Evolutionary conservation across 2,888 invertebrate species (phyloP).

Genomic region (Elysia crispata): DNA sequence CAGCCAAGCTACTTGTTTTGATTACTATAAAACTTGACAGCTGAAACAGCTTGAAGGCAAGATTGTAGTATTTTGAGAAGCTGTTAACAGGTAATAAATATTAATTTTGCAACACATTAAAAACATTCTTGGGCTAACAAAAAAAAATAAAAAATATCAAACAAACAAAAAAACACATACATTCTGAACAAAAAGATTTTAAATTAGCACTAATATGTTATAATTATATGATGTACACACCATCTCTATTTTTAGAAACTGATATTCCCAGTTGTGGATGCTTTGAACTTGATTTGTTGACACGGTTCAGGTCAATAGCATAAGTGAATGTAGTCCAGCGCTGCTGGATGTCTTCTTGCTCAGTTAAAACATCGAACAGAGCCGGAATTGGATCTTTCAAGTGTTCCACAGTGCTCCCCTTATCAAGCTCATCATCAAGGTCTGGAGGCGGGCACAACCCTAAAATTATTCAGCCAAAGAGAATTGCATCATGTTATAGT

Average conservation of each 20-base stretch:
- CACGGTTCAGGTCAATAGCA: slow-evolving; percentile 82
- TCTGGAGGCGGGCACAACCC: slow-evolving; percentile 94
- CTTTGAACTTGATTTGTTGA: slow-evolving; percentile 66
- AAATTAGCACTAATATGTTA: neutral
- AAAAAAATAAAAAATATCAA: neutral
- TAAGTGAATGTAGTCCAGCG: slow-evolving; percentile 91
- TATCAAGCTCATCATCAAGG: slow-evolving; percentile 85
- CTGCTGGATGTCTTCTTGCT: slow-evolving; percentile 85
- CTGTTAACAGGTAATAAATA: neutral
- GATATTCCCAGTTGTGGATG: slow-evolving; percentile 24
- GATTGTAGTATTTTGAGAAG: neutral
- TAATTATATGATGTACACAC: slow-evolving; percentile 26
- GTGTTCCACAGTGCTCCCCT: slow-evolving; percentile 91
- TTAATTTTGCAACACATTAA: neutral
- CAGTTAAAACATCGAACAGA: slow-evolving; percentile 89
- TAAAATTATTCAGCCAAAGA: slow-evolving; percentile 76
- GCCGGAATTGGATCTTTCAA: slow-evolving; percentile 89
- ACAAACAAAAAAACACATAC: neutral
- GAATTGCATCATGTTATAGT: too few relatives aligned
- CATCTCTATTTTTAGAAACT: slow-evolving; percentile 25
- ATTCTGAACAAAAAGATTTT: neutral
- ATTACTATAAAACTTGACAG: too few relatives aligned
- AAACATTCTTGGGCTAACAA: too few relatives aligned
- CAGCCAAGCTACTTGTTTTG: too few relatives aligned
- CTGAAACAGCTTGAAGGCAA: too few relatives aligned